Evolutionary conservation across 1,140 invertebrate species (phyloP), one percentile per base, ranked within the genome.

Genomic region (Venturia canescens): DNA sequence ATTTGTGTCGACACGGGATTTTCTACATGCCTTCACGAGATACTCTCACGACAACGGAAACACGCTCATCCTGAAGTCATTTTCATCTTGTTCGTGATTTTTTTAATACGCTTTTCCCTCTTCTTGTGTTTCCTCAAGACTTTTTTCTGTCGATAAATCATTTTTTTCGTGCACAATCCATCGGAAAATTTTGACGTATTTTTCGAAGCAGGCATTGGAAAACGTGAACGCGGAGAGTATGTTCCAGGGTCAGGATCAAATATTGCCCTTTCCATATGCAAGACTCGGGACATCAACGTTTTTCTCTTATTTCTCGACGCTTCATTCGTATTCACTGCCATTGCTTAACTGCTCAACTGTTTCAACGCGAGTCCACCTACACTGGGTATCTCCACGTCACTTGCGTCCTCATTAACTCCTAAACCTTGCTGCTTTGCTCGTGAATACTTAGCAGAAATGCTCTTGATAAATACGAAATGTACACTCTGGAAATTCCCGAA

Each of bases 1-100:
- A 74, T 74, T 74, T 74, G 71, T 74, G 71, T 44, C 34, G 69
- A 71, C 69, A 34, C 34, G 44, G 18, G 34, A 71, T 71, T 34
- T 29, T 34, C 13, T 44, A 44, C 34, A 71, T 71, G 44, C 34
- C 3, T 71, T n/a, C 21, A 38, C 31, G n/a, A 53, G 15, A 53
- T 53, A 53, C 15, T 34, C 31, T 34, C 7, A 34, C 31, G 31
- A 3, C 31, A 34, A 34, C 31, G 31, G 31, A 34, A 34, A 34
- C 7, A 34, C 31, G 31, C 7, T 7, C 31, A 7, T 34, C 31
- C 31, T 7, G 7, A 34, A 34, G 31, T 34, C 31, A 34, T 34
- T 34, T 34, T 34, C 7, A 34, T 3, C 31, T 34, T 7, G 31
- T 34, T 7, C 7, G 7, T 34, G 7, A 34, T 34, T 34, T 34